Evolutionary conservation across 1,140 invertebrate species (phyloP), one percentile per base, ranked within the genome.

Genomic region (Caenorhabditis brenneri): DNA sequence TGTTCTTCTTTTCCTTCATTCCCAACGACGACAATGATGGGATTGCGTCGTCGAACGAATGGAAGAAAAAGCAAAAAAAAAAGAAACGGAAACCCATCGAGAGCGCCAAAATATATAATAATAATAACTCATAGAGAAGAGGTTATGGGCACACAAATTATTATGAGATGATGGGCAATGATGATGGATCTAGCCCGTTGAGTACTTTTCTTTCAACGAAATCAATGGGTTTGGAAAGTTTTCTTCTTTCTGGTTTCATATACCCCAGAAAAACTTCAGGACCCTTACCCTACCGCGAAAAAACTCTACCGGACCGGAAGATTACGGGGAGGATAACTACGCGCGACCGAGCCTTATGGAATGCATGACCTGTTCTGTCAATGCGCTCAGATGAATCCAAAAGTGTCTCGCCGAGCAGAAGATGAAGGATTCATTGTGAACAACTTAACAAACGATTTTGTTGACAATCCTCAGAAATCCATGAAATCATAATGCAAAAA

Each of bases 281-380:
- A 65, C 58, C 58, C 55, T n/a, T n/a, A n/a, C n/a, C n/a, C n/a
- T n/a, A 16, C 7, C 58, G 58, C 19, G 19, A 12, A 74, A 74
- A 74, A 74, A 74, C 65, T 74, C 65, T 46, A 74, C 65, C 65
- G 65, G 65, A 74, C 65, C 65, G 65, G 65, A 74, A 74, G 65
- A 74, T 74, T 74, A 74, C 65, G 36, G 22, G n/a, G 36, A 46
- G 65, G 65, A 74, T 74, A 74, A 39, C 65, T 74, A 74, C 65
- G 65, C 65, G 65, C 65, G 65, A 74, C 65, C 65, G 65, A 74
- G 65, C 65, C 65, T 74, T 74, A 74, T 74, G 65, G 65, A 74
- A 74, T 74, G 65, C 65, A 74, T 74, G 65, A 74, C 65, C 65
- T 74, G 65, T 42, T 74, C 36, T 74, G 65, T 74, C 65, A 74